Base-by-base conservation (phyloP, 2,797 vertebrate genomes). In the Enteromius radiatus region DNA sequence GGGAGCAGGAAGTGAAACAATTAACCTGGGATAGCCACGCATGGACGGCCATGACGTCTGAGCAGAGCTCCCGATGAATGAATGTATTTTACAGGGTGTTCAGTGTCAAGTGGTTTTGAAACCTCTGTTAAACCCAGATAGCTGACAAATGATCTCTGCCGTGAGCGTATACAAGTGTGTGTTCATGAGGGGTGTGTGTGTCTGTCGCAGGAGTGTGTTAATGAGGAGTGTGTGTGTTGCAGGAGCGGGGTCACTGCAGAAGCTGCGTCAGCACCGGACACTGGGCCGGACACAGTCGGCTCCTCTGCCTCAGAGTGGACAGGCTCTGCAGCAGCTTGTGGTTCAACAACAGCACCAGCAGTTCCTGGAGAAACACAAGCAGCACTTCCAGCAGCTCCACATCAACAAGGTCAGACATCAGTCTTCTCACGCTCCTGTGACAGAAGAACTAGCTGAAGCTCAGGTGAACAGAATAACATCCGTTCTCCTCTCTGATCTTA, bases 331-430 rank as follows among this genome's bases (percentile, higher is more conserved):
- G 94, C 98, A 99, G 93, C 94, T 99, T 87, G 98, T 99, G 77
- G 96, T 99, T 88, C 98, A 99, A 92, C 98, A 99, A 93, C 98
- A 99, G 90, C 98, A 99, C 94, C 98, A 99, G 94, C 98, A 99
- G 92, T 99, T 99, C 92, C 95, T 99, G 93, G 98, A 99, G 93
- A 99, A 99, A 92, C 98, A 99, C 94, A 99, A 99, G 88, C 98
- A 99, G 90, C 97, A 98, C 87, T 99, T 99, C 91, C 98, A 99
- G 89, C 97, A 98, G 89, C 94, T 98, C 86, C 97, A 99, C 92
- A 94, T 98, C 91, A 96, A 93, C 95, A 98, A 99, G 97, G 97
- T 98, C 69, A 71, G 69, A 49, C 4, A 33, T 69, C 36, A 23
- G 21, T 23, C 69, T 33, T 10, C 3, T 52, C 45, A 49, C 45